These are phyloP conservation scores for Ophion ventricosus DNA, from an alignment of 2,888 invertebrate species.

Conservation along the genomic window DNA sequence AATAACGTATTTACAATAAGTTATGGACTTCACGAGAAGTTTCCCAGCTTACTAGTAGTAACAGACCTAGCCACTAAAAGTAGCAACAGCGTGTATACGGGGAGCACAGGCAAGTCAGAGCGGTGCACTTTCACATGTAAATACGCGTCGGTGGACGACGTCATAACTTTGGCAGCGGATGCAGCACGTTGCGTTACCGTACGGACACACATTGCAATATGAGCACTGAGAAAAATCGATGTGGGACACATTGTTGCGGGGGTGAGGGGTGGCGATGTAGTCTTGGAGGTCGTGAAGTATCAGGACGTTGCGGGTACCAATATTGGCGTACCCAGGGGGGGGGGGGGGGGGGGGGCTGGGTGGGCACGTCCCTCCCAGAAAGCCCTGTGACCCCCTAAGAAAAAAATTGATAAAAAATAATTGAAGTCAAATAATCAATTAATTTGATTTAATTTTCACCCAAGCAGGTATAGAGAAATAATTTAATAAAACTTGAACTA, in stretches of 20 bases:
- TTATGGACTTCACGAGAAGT: slow-evolving; percentile 37
- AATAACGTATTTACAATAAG: slow-evolving; percentile 53
- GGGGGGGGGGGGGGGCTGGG: too few species aligned
- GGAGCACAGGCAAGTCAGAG: neutral
- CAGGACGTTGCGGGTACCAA: slow-evolving; percentile 63
- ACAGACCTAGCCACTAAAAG: neutral
- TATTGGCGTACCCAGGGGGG: too few species aligned
- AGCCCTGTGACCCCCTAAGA: too few species aligned
- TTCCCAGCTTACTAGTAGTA: slow-evolving; percentile 10
- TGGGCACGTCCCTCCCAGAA: too few species aligned
- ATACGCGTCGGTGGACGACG: slow-evolving; percentile 36
- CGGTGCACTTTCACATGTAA: slow-evolving; percentile 37
- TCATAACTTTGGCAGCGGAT: slow-evolving; percentile 66
- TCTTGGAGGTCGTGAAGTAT: slow-evolving; percentile 51
- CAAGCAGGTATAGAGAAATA: too few species aligned
- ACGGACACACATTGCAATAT: neutral
- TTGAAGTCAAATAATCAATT: too few species aligned
- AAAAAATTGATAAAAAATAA: too few species aligned
- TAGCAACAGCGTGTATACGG: slow-evolving; percentile 9
- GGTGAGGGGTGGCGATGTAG: neutral
- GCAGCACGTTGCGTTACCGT: slow-evolving; percentile 31
- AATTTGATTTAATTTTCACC: too few species aligned
- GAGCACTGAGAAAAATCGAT: slow-evolving; percentile 62
- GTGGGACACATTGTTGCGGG: slow-evolving; percentile 54
- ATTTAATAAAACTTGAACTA: too few species aligned